Evolutionary conservation across 2,888 invertebrate species (phyloP), one percentile per base, ranked within the genome.

Genomic region (Melieria omissa): DNA sequence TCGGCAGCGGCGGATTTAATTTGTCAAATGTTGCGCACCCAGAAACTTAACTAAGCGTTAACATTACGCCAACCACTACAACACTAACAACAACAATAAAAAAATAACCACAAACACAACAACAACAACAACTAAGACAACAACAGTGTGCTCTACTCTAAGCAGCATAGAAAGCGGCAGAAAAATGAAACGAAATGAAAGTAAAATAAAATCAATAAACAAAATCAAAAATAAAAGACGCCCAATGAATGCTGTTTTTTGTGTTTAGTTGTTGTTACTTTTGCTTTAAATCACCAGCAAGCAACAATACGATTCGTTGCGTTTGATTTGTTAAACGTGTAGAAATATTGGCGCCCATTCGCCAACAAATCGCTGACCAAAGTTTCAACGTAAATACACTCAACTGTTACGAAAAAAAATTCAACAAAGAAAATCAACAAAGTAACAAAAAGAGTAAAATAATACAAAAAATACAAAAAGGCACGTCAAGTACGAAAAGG

Each of bases 41-140:
- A 14, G 41, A n/a, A 49, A 41, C 41, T 9, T 58, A 66, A 58
- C 66, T 66, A 66, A 58, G 66, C 47, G 65, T 66, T 66, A 66
- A 66, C 29, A 47, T 46, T 58, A 49, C 7, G 54, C 42, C 52
- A 52, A 65, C 29, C 29, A 29, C 29, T 29, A 29, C 29, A 29
- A 29, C 29, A 29, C 29, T 29, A 29, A 29, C 29, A 29, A 29
- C 29, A 29, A 42, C 29, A n/a, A 66, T 3, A 58, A 42, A 58
- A 54, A 14, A 29, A n/a, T 4, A 54, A 49, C 44, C 14, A 54
- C 12, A n/a, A 60, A 58, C 16, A 47, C 10, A 58, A 58, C 41
- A 66, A 29, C 29, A 29, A 29, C 29, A 29, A 29, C 29, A 49
- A 42, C 52, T 14, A 12, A 65, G 44, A 14, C 46, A 66, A 45